Base-by-base conservation (phyloP, 2,888 invertebrate genomes). In the Agonum fuliginosum region DNA sequence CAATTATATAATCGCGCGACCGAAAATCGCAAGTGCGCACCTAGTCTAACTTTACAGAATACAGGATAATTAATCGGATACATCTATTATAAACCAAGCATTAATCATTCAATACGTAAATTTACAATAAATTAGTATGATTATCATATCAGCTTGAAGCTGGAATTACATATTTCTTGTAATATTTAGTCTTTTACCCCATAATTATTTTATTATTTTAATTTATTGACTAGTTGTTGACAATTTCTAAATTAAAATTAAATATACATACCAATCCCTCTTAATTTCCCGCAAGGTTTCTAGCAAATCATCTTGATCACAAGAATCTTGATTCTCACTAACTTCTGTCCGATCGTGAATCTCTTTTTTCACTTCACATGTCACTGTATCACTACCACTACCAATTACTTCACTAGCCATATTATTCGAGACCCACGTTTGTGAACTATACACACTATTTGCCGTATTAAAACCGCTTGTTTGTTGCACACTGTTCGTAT, bases 261-360 rank as follows among this genome's bases (percentile, higher is more conserved):
- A 27, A 58, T n/a, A 73, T 73, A 84, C 87, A 81, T 84, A 90
- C 90, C 89, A 89, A 84, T 90, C 89, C 83, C 88, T 88, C 81
- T 83, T 83, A 78, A 87, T 82, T 79, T 86, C 85, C 79, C 84
- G 82, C 43, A 87, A 82, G 79, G 86, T 85, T 76, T 87, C 86
- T 67, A 85, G 82, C 85, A 85, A 86, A 78, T 86, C 86, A 48
- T 83, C 84, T 43, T 84, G 82, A 6, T 86, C 84, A 54, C 58
- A 58, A 12, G 14, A 43, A 46, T 58, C 54, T 17, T 37, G 17
- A 30, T 19, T 67, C 27, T 48, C 67, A 54, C 51, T 41, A 51
- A 69, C 77, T 69, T 77, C 77, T 77, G 77, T 77, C 77, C 77
- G 77, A 41, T 77, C 54, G 30, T 46, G 30, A 67, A 70, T 58